phyloP scores from a whole-genome alignment of 1,140 invertebrate genomes.

The Acromyrmex heyeri region DNA sequence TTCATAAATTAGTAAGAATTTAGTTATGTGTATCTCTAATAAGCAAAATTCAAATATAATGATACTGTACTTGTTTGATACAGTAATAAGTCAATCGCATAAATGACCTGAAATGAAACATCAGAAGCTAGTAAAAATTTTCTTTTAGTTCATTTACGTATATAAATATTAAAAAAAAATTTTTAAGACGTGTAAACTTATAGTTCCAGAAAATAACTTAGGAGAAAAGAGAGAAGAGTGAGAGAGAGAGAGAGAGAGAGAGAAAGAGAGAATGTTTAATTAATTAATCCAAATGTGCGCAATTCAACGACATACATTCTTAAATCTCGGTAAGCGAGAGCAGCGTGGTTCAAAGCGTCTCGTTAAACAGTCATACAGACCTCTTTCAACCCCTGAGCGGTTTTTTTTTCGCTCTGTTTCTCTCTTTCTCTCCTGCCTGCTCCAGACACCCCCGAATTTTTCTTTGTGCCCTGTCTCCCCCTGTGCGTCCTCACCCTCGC shows the following conservation, averaged over 20 bases:
- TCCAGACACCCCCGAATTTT: constrained; percentile 71
- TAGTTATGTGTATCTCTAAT: not conserved
- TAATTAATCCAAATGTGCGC: constrained; percentile 44
- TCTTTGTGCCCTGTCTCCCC: constrained; percentile 66
- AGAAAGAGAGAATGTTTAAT: constrained; percentile 9
- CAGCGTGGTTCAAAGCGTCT: constrained; percentile 44
- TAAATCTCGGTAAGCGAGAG: constrained; percentile 59
- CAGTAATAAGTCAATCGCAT: not conserved
- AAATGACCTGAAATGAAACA: not conserved
- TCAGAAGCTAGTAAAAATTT: not conserved
- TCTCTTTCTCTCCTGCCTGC: constrained; percentile 47
- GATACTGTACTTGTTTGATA: not conserved
- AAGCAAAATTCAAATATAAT: not conserved
- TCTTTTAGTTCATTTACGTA: not conserved
- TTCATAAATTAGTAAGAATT: not conserved
- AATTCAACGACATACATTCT: constrained; percentile 51
- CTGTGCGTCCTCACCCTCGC: constrained; percentile 54
- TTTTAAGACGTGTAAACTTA: not conserved
- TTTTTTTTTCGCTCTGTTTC: constrained; percentile 17
- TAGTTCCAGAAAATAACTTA: not conserved
- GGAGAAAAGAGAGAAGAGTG: not conserved
- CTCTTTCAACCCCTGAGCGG: constrained; percentile 55
- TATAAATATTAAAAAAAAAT: not conserved
- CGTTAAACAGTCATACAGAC: constrained; percentile 68
- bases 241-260: not conserved